Conservation (phyloP, 2,888 invertebrate species). For the Volucella inflata region DNA sequence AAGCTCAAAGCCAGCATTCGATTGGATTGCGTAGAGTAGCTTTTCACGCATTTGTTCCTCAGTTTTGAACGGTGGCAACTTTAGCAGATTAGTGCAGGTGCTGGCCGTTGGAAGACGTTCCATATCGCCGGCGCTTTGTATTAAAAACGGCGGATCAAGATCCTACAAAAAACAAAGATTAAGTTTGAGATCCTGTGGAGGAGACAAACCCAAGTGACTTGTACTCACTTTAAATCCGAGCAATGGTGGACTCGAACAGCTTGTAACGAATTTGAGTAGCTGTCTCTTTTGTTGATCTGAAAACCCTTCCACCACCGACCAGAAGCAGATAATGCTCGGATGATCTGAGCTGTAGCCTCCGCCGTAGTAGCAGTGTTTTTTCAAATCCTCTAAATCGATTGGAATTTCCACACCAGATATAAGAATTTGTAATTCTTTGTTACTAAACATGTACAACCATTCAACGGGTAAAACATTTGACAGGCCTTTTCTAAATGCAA, state of each 20-base stretch:
- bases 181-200: conserved; percentile 19
- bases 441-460: conserved; percentile 97
- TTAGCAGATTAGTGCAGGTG: conserved; percentile 98
- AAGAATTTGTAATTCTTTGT: conserved; percentile 97
- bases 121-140: conserved; percentile 95
- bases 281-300: conserved; percentile 93
- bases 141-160: conserved; percentile 97
- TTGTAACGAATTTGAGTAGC: conserved; percentile 98
- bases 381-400: conserved; percentile 95
- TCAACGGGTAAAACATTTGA: conserved; percentile 95
- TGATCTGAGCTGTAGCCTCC: conserved; percentile 93
- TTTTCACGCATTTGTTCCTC: conserved; percentile 91
- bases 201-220: neutral
- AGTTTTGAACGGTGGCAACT: conserved; percentile 95
- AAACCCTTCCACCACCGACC: conserved; percentile 94
- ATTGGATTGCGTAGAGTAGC: conserved; percentile 95
- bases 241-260: conserved; percentile 97
- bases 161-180: conserved; percentile 86
- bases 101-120: conserved; percentile 98
- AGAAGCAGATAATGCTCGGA: conserved; percentile 93
- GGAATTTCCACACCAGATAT: conserved; percentile 98
- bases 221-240: conserved; percentile 95
- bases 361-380: conserved; percentile 93
- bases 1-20: conserved; percentile 98
- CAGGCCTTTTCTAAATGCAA: conserved; percentile 94